A percentile compares a stretch with the other conserved stretches of the same genome.
These are phyloP conservation scores for Eurystomus gularis DNA, from an alignment of 2,113 vertebrate species.

Conservation along the genomic window DNA sequence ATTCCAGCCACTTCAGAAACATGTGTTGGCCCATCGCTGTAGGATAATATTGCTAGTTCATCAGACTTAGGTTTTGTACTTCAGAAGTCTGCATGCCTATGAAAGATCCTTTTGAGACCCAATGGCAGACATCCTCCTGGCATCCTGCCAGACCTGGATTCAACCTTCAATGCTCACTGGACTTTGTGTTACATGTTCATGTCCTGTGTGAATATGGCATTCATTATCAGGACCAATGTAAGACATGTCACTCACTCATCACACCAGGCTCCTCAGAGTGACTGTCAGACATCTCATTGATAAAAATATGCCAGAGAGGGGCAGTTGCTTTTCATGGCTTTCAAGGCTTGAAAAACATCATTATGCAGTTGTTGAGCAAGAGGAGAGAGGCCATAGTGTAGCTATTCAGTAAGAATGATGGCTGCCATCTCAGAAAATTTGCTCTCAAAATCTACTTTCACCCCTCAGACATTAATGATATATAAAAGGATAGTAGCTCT, in stretches of 20 bases:
- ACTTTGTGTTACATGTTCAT: neutral
- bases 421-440: neutral
- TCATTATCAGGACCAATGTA: neutral
- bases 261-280: neutral
- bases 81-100: neutral
- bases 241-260: neutral
- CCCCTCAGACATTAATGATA: neutral
- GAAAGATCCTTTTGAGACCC: neutral
- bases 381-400: neutral
- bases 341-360: neutral
- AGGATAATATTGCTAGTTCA: neutral
- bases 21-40: neutral
- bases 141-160: neutral
- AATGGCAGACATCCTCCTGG: neutral
- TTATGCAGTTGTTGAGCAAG: neutral
- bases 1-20: neutral
- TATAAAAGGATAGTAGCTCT: neutral
- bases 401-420: neutral
- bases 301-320: neutral
- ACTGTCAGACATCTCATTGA: neutral
- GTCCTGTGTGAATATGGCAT: neutral
- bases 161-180: neutral
- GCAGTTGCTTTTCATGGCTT: neutral
- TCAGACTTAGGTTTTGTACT: fast-evolving
- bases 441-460: neutral